Percentiles rank a stretch among this genome's conserved stretches.
Evolutionary conservation across 2,113 vertebrate genomes (phyloP).

Genomic region (Candoia aspera): DNA sequence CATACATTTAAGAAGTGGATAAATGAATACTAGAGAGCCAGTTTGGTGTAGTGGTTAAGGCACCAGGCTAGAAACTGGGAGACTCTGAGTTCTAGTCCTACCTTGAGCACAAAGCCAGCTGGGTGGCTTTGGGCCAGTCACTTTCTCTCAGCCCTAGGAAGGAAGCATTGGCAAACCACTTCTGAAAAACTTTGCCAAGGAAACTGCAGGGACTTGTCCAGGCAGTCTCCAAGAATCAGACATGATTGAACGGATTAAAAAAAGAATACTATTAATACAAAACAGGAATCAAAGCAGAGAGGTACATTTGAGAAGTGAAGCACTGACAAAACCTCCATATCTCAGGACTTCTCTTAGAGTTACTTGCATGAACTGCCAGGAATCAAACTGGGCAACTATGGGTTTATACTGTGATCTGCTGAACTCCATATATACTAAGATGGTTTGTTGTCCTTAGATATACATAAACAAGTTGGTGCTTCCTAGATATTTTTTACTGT

Average conservation of each 20-base stretch:
- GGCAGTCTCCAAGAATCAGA: too few species aligned
- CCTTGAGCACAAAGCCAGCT: too few species aligned
- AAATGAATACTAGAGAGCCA: constrained; percentile 3
- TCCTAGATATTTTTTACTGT: not conserved
- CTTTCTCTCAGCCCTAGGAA: too few species aligned
- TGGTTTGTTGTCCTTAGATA: not conserved
- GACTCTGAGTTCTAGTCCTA: too few species aligned
- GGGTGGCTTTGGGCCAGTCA: too few species aligned
- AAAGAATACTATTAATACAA: not conserved
- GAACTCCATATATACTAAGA: not conserved
- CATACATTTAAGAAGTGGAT: constrained; percentile 21
- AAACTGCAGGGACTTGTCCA: too few species aligned
- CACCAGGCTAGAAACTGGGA: too few species aligned
- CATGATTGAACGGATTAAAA: too few species aligned
- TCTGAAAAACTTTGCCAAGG: too few species aligned
- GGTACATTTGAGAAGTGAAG: not conserved
- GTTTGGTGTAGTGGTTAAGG: too few species aligned
- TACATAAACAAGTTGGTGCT: not conserved
- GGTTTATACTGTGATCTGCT: not conserved
- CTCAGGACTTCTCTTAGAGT: not conserved
- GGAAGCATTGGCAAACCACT: too few species aligned
- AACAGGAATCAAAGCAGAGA: not conserved
- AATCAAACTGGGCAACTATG: not conserved
- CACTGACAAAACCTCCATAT: not conserved
- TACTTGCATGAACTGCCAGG: not conserved